Conservation (phyloP, 2,113 vertebrate species). For the Limnothrissa miodon region DNA sequence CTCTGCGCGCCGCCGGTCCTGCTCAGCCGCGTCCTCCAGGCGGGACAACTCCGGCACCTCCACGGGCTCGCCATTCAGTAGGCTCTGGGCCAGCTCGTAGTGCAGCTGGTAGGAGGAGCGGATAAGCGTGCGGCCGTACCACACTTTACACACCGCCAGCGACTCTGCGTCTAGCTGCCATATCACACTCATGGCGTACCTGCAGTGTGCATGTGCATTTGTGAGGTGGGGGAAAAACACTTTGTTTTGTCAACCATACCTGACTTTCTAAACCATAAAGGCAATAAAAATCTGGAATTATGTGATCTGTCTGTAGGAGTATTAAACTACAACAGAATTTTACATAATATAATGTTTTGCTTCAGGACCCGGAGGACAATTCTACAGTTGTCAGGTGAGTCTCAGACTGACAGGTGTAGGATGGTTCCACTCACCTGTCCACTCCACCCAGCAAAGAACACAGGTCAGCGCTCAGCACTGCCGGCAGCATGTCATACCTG, state of each 20-base stretch:
- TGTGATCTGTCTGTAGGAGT: too few species aligned
- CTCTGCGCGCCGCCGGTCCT: conserved; percentile 60
- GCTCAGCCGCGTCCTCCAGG: conserved; percentile 56
- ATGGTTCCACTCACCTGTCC: conserved; percentile 78
- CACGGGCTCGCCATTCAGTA: neutral
- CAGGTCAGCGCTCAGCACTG: conserved; percentile 82
- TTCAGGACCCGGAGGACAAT: neutral
- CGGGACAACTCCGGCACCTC: conserved; percentile 73
- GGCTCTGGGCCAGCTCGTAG: conserved; percentile 82
- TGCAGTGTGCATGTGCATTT: conserved; percentile 48
- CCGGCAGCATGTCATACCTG: conserved; percentile 91
- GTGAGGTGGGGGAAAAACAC: neutral
- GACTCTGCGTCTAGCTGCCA: conserved; percentile 84
- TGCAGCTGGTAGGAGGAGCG: conserved; percentile 88
- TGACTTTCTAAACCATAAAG: too few species aligned
- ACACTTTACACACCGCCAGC: conserved; percentile 69
- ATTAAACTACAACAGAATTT: too few species aligned
- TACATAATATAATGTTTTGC: too few species aligned
- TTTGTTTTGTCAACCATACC: too few species aligned
- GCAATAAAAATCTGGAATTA: too few species aligned
- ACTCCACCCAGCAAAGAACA: conserved; percentile 91
- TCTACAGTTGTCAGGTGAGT: neutral
- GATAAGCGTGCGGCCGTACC: conserved; percentile 81
- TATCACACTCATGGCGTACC: conserved; percentile 89
- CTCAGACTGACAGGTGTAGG: too few species aligned